Evolutionary conservation across 2,797 vertebrate genomes (phyloP), one percentile per base, ranked within the genome.

Genomic region (Myripristis murdjan): DNA sequence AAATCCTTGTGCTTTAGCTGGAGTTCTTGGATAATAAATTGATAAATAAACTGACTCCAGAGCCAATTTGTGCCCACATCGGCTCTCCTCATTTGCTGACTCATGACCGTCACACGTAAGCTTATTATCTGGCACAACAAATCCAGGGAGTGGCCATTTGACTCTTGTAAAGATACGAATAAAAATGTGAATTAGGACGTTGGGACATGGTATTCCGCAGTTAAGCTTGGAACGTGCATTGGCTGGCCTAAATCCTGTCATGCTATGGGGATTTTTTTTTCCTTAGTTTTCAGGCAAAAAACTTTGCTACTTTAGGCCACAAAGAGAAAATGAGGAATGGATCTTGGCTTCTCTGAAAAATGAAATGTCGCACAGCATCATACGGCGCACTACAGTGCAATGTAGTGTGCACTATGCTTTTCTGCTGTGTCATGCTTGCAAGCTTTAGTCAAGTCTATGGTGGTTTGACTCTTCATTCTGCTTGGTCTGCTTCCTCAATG

Each of bases 101-200:
- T n/a, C n/a, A 15, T 84, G 82, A 70, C 75, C 80, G 85, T 88
- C 80, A 77, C 49, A 53, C 70, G 58, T 52, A 59, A 28, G 41
- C 41, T 72, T 75, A 87, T 87, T 70, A 88, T 77, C 28, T 60
- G 46, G 58, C 53, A 54, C 73, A 78, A 85, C 89, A 82, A 72
- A 67, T 78, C 60, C 53, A 87, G 70, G 41, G 28, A 87, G 84
- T 28, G 72, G 54, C 64, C 33, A 1, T 80, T 81, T 76, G 68
- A 77, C 87, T 84, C 53, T 28, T 77, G 60, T 75, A 72, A 82
- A 48, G 72, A 75, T 49, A 62, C 61, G 20, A 24, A 82, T 79
- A 68, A 78, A 71, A 79, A 56, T 66, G 31, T 53, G 54, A 46
- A 71, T 53, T 31, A 69, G 43, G 55, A 28, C 2, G 0, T 26